phyloP scores from a whole-genome alignment of 2,113 vertebrate species.

The Prunella fulvescens region DNA sequence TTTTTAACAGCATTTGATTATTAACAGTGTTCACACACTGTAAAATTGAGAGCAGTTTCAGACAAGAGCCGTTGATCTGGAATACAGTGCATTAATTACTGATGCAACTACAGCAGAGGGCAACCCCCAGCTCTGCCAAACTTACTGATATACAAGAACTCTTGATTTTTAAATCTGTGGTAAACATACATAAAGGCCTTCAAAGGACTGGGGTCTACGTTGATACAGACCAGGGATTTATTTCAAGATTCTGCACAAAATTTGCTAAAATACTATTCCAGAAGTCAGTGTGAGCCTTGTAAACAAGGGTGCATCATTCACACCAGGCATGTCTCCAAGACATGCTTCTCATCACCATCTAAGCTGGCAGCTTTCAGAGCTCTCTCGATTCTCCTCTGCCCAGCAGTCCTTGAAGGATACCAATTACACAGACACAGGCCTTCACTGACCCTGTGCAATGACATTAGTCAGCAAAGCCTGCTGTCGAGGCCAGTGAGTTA shows the following conservation, averaged over 20 bases:
- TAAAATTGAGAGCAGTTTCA: background rate
- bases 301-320: background rate
- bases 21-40: background rate
- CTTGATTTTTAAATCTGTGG: background rate
- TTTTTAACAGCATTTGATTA: background rate
- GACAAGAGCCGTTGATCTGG: background rate
- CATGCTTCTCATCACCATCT: background rate
- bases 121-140: background rate
- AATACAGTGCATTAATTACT: background rate
- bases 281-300: background rate
- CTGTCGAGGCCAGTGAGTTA: background rate
- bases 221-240: background rate
- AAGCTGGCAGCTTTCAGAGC: background rate
- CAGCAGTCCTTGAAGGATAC: background rate
- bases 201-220: background rate
- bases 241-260: background rate
- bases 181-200: background rate
- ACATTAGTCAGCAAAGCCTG: conserved; percentile 9
- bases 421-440: background rate
- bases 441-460: background rate
- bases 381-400: background rate
- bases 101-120: background rate
- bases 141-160: background rate
- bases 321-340: background rate
- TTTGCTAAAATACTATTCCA: background rate